Percentiles rank a stretch among this genome's conserved stretches.
These are phyloP conservation scores for Xestia c-nigrum DNA, from an alignment of 2,888 invertebrate genomes.

Conservation along the genomic window DNA sequence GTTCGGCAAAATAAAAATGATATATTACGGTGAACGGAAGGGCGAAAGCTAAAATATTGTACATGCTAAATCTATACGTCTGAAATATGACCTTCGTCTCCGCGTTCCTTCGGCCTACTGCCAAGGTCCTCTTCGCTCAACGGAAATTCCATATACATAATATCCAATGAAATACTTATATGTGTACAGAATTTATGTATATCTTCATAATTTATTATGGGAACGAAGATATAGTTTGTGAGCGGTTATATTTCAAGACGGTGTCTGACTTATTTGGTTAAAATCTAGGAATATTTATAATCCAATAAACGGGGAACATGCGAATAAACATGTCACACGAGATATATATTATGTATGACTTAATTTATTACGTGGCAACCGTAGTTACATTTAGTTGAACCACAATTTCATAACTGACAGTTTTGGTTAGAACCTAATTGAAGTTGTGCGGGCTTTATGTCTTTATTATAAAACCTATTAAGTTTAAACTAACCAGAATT, in stretches of 20 bases:
- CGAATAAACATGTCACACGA: slow-evolving; percentile 35
- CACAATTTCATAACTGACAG: slow-evolving; percentile 38
- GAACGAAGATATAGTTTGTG: slow-evolving; percentile 56
- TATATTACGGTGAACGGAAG: slow-evolving; percentile 42
- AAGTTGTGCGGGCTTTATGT: neutral
- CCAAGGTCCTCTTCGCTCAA: slow-evolving; percentile 31
- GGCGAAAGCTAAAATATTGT: slow-evolving; percentile 46
- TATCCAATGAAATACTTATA: slow-evolving; percentile 40
- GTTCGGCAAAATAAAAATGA: slow-evolving; percentile 39
- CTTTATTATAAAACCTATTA: slow-evolving; percentile 17
- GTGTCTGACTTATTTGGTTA: slow-evolving; percentile 53
- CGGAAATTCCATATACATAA: slow-evolving; percentile 53
- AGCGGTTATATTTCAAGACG: slow-evolving; percentile 57
- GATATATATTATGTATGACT: slow-evolving; percentile 34
- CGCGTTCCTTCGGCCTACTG: slow-evolving; percentile 24
- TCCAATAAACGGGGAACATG: slow-evolving; percentile 44
- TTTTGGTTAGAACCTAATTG: slow-evolving; percentile 30
- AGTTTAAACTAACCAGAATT: neutral
- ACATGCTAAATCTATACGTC: slow-evolving; percentile 37
- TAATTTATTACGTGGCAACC: slow-evolving; percentile 38
- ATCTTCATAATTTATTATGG: slow-evolving; percentile 56
- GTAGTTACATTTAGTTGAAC: slow-evolving; percentile 30
- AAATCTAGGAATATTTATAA: slow-evolving; percentile 56
- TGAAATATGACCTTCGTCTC: slow-evolving; percentile 48
- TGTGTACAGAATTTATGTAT: slow-evolving; percentile 47